Percentiles rank a stretch among this genome's conserved stretches.
Evolutionary conservation across 2,888 invertebrate species (phyloP).

Genomic region (Dichetophora obliterata): DNA sequence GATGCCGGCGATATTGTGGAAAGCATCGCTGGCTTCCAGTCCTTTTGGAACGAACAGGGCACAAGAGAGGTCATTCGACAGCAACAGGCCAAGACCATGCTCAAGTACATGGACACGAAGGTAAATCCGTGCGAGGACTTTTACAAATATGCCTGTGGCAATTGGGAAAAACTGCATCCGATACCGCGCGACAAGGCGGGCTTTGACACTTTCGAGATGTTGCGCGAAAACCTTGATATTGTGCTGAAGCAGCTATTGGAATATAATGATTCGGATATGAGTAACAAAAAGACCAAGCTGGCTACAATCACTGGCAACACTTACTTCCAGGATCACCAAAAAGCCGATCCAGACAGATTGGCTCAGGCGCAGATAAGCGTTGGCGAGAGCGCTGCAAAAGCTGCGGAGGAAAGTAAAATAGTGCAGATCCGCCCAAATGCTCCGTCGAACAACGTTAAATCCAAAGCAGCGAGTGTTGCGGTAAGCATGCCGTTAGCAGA

Average conservation of each 20-base stretch:
- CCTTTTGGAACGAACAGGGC: constrained; percentile 66
- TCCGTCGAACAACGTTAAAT: constrained; percentile 10
- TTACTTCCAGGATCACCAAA: constrained; percentile 48
- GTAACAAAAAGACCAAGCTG: constrained; percentile 41
- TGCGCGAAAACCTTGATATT: constrained; percentile 83
- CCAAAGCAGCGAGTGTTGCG: not conserved
- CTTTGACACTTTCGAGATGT: constrained; percentile 91
- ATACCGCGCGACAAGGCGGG: constrained; percentile 91
- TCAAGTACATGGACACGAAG: constrained; percentile 80
- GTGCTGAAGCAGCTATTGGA: constrained; percentile 78
- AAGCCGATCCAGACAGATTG: constrained; percentile 48
- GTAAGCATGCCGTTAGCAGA: constrained; percentile 9
- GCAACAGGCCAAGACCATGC: constrained; percentile 80
- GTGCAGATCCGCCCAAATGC: constrained; percentile 5
- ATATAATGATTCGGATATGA: constrained; percentile 56
- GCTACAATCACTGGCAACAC: constrained; percentile 51
- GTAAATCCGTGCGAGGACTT: constrained; percentile 86
- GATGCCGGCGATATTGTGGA: constrained; percentile 42
- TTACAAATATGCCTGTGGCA: constrained; percentile 88
- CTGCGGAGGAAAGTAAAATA: constrained; percentile 3
- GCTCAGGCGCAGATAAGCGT: not conserved
- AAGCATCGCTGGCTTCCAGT: constrained; percentile 53
- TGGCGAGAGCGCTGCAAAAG: not conserved
- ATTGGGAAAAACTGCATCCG: constrained; percentile 86
- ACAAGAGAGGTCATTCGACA: constrained; percentile 72